Conservation (phyloP, 1,140 invertebrate genomes). For the Anagrus nilaparvatae region DNA sequence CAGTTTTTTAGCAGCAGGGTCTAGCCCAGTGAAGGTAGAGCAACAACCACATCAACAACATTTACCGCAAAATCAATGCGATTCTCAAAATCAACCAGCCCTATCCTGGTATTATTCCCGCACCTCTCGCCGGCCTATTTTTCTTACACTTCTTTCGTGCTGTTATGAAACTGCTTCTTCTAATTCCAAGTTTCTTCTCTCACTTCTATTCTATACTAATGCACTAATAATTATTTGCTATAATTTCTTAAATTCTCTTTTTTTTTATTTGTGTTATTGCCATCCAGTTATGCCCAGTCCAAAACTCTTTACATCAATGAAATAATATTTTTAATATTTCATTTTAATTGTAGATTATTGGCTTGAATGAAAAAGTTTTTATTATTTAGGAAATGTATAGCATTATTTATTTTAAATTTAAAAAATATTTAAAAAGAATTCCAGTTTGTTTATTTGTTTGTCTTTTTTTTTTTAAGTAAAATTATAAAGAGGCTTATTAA, state of each 20-base stretch:
- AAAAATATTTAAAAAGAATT: constrained; percentile 22
- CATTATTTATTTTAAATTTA: no score
- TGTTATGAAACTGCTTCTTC: constrained; percentile 3
- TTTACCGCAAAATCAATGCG: constrained; percentile 31
- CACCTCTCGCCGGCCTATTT: constrained; percentile 32
- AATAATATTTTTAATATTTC: no score
- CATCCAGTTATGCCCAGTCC: background rate
- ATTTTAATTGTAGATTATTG: no score
- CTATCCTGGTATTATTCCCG: constrained; percentile 39
- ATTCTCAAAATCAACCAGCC: constrained; percentile 30
- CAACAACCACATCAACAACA: constrained; percentile 22
- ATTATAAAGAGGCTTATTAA: no score
- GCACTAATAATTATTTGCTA: no score
- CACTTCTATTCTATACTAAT: constrained; percentile 5
- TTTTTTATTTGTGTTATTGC: background rate
- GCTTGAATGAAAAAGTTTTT: background rate
- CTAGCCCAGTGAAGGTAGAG: constrained; percentile 38
- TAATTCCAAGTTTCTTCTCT: background rate
- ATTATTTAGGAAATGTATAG: background rate
- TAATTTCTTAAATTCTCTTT: no score
- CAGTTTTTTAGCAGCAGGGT: constrained; percentile 33
- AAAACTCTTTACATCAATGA: constrained; percentile 14
- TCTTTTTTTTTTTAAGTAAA: constrained; percentile 20
- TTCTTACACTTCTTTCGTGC: constrained; percentile 16
- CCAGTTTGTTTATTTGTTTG: constrained; percentile 23